Evolutionary conservation across 2,797 vertebrate species (phyloP).

Genomic region (Takifugu ocellatus): DNA sequence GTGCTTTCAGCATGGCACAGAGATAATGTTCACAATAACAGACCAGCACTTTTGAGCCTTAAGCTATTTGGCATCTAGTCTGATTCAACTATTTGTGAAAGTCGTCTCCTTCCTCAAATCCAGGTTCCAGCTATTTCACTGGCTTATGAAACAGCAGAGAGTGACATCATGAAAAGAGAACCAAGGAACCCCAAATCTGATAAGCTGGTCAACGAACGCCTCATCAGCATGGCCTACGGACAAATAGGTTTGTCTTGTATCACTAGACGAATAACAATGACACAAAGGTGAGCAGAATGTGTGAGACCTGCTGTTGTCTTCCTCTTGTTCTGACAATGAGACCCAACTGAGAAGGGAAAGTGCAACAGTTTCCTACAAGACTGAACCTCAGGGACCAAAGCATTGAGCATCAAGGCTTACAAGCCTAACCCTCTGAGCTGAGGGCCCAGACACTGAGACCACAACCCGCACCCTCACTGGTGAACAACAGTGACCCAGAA

Average conservation of each 20-base stretch:
- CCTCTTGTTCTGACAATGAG: slow-evolving; percentile 63
- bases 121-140: slow-evolving; percentile 93
- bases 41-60: background rate
- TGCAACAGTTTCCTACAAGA: slow-evolving; percentile 22
- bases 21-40: slow-evolving; percentile 4
- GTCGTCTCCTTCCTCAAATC: slow-evolving; percentile 2
- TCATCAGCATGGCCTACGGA: slow-evolving; percentile 95
- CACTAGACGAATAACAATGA: background rate
- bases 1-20: slow-evolving; percentile 11
- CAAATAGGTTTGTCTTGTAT: slow-evolving; percentile 79
- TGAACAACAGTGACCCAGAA: too few relatives aligned
- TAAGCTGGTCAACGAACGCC: slow-evolving; percentile 91
- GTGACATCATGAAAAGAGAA: slow-evolving; percentile 96
- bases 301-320: slow-evolving; percentile 15
- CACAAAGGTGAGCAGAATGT: slow-evolving; percentile 23
- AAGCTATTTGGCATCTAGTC: background rate
- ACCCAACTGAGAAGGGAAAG: slow-evolving; percentile 31
- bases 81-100: background rate
- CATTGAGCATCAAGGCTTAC: too few relatives aligned
- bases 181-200: slow-evolving; percentile 84
- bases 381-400: too few relatives aligned
- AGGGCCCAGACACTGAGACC: too few relatives aligned
- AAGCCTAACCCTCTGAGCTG: too few relatives aligned
- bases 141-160: slow-evolving; percentile 91
- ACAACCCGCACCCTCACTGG: too few relatives aligned